phyloP scores from a whole-genome alignment of 1,140 invertebrate genomes.

The Macrocentrus cingulum region DNA sequence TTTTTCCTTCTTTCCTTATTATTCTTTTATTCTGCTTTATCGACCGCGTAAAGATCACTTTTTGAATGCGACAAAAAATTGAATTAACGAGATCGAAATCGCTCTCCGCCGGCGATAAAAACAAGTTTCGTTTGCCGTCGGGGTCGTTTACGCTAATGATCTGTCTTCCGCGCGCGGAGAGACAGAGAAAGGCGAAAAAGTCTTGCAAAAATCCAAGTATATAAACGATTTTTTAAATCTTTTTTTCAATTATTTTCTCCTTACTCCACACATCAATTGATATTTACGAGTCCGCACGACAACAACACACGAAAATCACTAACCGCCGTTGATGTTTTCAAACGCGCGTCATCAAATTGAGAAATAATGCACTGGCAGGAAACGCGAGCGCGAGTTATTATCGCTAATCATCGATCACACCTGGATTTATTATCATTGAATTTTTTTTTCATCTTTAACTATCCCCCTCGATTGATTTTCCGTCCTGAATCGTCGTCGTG shows the following conservation, averaged over 20 bases:
- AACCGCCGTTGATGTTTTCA: no score
- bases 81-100: slow-evolving; percentile 4
- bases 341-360: slow-evolving; percentile 11
- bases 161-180: no score
- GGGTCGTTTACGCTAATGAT: background rate
- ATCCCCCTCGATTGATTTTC: slow-evolving; percentile 12
- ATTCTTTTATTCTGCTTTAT: no score
- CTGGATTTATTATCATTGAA: background rate
- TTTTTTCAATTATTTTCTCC: no score
- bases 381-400: slow-evolving; percentile 5
- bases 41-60: background rate
- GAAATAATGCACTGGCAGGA: background rate
- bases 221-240: no score
- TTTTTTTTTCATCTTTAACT: background rate
- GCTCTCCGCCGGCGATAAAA: background rate
- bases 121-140: background rate
- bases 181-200: no score
- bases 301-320: no score
- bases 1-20: no score
- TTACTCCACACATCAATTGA: no score
- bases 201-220: no score
- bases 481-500: background rate
- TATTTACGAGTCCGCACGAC: no score
- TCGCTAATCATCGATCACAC: slow-evolving; percentile 16
- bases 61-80: slow-evolving; percentile 1